Base-by-base conservation (phyloP, 2,797 vertebrate species). In the Moxostoma hubbsi region DNA sequence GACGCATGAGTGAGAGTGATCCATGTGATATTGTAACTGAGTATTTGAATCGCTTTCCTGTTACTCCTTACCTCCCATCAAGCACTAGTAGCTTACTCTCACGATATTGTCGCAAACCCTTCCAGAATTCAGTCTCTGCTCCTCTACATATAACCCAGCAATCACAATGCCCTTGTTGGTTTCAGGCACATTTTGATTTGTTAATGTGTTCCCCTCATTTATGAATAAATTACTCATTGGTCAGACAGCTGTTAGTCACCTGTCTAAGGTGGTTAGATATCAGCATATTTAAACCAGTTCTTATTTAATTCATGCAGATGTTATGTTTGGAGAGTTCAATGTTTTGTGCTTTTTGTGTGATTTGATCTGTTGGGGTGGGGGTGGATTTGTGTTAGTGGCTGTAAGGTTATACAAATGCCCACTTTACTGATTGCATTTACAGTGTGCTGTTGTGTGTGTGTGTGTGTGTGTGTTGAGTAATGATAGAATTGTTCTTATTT, bases 271-370 rank as follows among this genome's bases (percentile, higher is more conserved):
- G 81, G 81, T 70, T 54, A 45, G 72, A 85, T 63, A 51, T 74
- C 87, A 80, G 87, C 88, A 86, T 89, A 89, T 85, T 79, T 88
- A 85, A 87, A 90, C 83, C 77, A 77, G 83, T 89, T 91, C 87
- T 85, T 92, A 92, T 94, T 92, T 93, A 92, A 92, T 90, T 85
- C 73, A 86, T 84, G 80, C 82, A 86, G 73, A 84, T 90, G 87
- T 89, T 79, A 81, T 89, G 89, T 88, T 80, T 84, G 85, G 85
- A 87, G 73, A 89, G 86, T 73, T 68, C 46, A 81, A 61, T 49
- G 85, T 87, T 88, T 81, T 90, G 86, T 79, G 64, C 83, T 72
- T 87, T 89, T 83, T 87, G 86, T 86, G 72, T 86, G 62, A 78
- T 85, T 89, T 88, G 89, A 85, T 87, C 82, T 70, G 62, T 49